phyloP scores from a whole-genome alignment of 1,140 invertebrate genomes.

The Thereuonema tuberculata region DNA sequence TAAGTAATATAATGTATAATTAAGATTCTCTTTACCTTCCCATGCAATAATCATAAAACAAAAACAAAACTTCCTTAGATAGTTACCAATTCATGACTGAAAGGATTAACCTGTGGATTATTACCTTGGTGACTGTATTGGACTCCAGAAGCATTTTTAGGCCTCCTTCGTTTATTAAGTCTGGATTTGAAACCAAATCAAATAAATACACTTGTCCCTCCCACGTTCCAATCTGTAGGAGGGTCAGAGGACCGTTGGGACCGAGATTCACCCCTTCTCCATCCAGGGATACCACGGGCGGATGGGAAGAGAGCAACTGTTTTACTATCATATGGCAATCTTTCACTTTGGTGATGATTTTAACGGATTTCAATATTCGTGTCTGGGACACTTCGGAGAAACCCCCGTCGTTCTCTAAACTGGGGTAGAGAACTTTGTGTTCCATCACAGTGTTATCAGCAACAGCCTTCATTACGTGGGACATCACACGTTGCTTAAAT shows the following conservation, averaged over 20 bases:
- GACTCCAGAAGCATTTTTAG: constrained; percentile 67
- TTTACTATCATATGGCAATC: constrained; percentile 1
- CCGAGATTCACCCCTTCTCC: constrained; percentile 85
- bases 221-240: constrained; percentile 70
- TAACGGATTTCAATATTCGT: constrained; percentile 6
- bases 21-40: too few species aligned
- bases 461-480: constrained; percentile 69
- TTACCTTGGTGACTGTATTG: constrained; percentile 65
- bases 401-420: not conserved
- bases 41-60: too few species aligned
- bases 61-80: too few species aligned
- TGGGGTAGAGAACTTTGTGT: constrained; percentile 28
- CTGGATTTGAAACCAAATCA: constrained; percentile 73
- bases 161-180: constrained; percentile 58
- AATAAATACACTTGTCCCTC: constrained; percentile 53
- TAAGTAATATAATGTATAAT: too few species aligned
- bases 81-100: too few species aligned
- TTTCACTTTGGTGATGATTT: constrained; percentile 22
- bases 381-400: not conserved
- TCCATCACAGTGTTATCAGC: constrained; percentile 80
- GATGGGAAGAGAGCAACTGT: not conserved
- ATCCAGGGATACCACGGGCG: constrained; percentile 52
- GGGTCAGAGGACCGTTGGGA: constrained; percentile 49
- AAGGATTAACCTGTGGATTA: too few species aligned
- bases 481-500: constrained; percentile 73